A percentile compares a stretch with the other conserved stretches of the same genome.
These are phyloP conservation scores for Microctenopoma steveboyesi DNA, from an alignment of 2,797 vertebrate species.

Conservation along the genomic window DNA sequence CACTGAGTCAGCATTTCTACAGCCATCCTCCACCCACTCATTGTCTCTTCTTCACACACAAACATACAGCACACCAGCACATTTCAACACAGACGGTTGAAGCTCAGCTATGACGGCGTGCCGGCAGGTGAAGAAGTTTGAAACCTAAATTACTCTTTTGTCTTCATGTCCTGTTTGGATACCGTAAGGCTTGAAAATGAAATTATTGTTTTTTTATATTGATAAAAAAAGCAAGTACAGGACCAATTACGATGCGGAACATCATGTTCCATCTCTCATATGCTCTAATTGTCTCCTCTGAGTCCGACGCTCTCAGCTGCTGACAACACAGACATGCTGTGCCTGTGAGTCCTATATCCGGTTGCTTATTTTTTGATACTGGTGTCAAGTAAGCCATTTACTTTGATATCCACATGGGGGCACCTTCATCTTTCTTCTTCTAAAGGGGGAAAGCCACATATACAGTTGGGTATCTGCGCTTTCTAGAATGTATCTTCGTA, in stretches of 20 bases:
- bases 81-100: constrained; percentile 36
- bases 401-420: constrained; percentile 70
- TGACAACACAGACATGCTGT: constrained; percentile 43
- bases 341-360: constrained; percentile 42
- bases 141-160: constrained; percentile 1
- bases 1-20: constrained; percentile 64
- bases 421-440: constrained; percentile 49
- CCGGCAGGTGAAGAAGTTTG: constrained; percentile 28
- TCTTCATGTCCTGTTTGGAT: constrained; percentile 1
- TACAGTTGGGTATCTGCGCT: constrained; percentile 26
- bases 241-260: constrained; percentile 32
- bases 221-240: constrained; percentile 3
- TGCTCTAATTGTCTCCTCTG: constrained; percentile 33
- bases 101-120: constrained; percentile 16
- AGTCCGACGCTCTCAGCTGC: constrained; percentile 33
- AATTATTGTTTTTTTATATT: constrained; percentile 10
- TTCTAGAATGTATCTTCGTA: constrained; percentile 23
- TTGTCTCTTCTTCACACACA: constrained; percentile 14
- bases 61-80: constrained; percentile 21
- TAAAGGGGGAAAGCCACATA: constrained; percentile 9
- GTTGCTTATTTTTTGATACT: constrained; percentile 40
- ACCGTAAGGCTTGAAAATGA: not conserved
- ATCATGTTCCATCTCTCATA: constrained; percentile 42
- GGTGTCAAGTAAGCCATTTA: constrained; percentile 54
- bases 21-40: constrained; percentile 47